Evolutionary conservation across 2,888 invertebrate genomes (phyloP), one percentile per base, ranked within the genome.

Genomic region (Tanypteryx hageni): DNA sequence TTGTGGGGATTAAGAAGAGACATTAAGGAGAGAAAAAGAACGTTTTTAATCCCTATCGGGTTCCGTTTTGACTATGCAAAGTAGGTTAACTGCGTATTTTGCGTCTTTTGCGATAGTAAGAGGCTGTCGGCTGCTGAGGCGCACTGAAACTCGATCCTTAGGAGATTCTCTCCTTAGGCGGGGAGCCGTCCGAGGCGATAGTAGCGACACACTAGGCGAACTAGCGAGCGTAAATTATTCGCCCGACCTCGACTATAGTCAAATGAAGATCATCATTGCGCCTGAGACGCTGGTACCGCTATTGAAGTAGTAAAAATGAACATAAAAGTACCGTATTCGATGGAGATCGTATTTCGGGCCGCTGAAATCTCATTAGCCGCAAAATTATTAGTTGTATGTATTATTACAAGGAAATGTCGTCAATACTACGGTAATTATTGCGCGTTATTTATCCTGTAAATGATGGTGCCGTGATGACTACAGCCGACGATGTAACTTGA

Each of bases 41-140:
- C 61, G 13, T 31, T 89, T 89, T 89, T 89, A 89, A 89, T 89
- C 89, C 89, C 44, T 61, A 22, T 64, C 64, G 31, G 18, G 27
- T 76, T 44, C 44, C 64, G 64, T 68, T 89, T 44, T 64, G 89
- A 89, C 89, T 64, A 31, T n/a, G 89, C 61, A 89, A 89, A 89
- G 89, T 89, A 89, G 89, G 89, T 89, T 89, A 89, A 89, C 89
- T 89, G 89, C 89, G 89, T 89, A 68, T 31, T 58, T 68, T 44
- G 89, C 64, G 61, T 61, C 61, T 18, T 57, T 61, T 61, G 59
- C 61, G 61, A 86, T 61, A 22, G 86, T 18, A 64, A 61, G 57
- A 18, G 83, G n/a, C 83, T 57, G 83, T 83, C 57, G 57, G 18
- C 61, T 31, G 61, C 59, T 13, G 61, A 11, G 61, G 85, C 85